Evolutionary conservation across 2,888 invertebrate genomes (phyloP).

Genomic region (Magallana nippona): DNA sequence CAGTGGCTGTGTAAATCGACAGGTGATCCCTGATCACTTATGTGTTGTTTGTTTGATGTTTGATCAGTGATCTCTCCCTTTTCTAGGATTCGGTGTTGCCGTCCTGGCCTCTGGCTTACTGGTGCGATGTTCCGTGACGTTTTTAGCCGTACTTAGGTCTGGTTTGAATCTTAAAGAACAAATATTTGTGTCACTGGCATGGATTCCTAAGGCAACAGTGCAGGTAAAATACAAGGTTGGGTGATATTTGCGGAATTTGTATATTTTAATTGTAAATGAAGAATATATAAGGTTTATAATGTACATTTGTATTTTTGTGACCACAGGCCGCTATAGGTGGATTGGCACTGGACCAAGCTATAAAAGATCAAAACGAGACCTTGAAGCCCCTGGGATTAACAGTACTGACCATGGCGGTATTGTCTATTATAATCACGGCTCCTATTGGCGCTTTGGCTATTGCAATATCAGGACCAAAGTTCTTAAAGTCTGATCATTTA

Average conservation of each 20-base stretch:
- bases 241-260: too few relatives aligned
- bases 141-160: constrained; percentile 83
- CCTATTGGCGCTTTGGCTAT: constrained; percentile 77
- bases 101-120: constrained; percentile 85
- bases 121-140: constrained; percentile 81
- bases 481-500: too few relatives aligned
- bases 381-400: constrained; percentile 64
- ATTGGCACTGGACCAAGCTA: constrained; percentile 77
- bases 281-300: too few relatives aligned
- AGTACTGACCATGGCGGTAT: constrained; percentile 76
- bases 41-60: too few relatives aligned
- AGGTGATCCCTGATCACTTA: too few relatives aligned
- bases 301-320: neutral
- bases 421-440: constrained; percentile 77
- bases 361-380: constrained; percentile 53
- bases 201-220: constrained; percentile 99
- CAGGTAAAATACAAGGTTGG: constrained; percentile 82
- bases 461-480: constrained; percentile 68
- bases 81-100: constrained; percentile 85
- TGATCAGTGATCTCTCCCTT: neutral
- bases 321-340: constrained; percentile 80
- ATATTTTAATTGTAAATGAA: too few relatives aligned
- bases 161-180: constrained; percentile 93
- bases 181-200: constrained; percentile 92
- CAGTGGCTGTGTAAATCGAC: too few relatives aligned